Conservation (phyloP, 2,888 invertebrate species). For the Cheilosia vulpina region DNA sequence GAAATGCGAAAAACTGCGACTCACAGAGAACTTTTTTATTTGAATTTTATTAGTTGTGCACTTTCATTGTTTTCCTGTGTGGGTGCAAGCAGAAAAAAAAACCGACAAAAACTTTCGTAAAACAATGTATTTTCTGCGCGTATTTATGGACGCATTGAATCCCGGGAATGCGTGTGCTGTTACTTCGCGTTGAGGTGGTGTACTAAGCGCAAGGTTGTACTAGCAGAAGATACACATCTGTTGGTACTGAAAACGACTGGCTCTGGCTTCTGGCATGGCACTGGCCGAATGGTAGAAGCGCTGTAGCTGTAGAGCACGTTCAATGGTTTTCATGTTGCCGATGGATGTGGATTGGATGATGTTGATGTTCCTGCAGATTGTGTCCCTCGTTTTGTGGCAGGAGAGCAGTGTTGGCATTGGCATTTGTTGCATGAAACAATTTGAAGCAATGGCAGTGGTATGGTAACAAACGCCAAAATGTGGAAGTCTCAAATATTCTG, state of each 20-base stretch:
- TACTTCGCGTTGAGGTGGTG: slow-evolving; percentile 53
- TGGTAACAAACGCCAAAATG: too few species aligned
- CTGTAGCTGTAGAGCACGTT: neutral
- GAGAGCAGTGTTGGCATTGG: slow-evolving; percentile 13
- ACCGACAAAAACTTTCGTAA: neutral
- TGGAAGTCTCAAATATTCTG: too few species aligned
- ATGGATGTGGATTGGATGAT: slow-evolving; percentile 32
- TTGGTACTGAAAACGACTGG: slow-evolving; percentile 27
- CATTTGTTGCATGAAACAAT: neutral
- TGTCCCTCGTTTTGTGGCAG: slow-evolving; percentile 32
- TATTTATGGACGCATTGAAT: neutral
- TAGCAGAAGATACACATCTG: slow-evolving; percentile 58
- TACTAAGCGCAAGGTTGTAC: slow-evolving; percentile 65
- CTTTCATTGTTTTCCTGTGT: slow-evolving; percentile 1
- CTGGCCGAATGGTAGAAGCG: slow-evolving; percentile 16
- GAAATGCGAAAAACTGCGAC: neutral
- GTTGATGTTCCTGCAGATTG: slow-evolving; percentile 57
- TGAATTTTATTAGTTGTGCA: slow-evolving; percentile 17
- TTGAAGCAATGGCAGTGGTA: too few species aligned
- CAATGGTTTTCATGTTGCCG: slow-evolving; percentile 53
- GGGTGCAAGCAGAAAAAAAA: neutral
- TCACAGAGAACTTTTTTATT: slow-evolving; percentile 33
- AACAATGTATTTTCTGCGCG: slow-evolving; percentile 5
- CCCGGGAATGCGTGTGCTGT: slow-evolving; percentile 46
- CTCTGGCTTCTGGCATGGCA: slow-evolving; percentile 31